Evolutionary conservation across 2,113 vertebrate species (phyloP), one percentile per base, ranked within the genome.

Genomic region (Pleuronectes platessa): DNA sequence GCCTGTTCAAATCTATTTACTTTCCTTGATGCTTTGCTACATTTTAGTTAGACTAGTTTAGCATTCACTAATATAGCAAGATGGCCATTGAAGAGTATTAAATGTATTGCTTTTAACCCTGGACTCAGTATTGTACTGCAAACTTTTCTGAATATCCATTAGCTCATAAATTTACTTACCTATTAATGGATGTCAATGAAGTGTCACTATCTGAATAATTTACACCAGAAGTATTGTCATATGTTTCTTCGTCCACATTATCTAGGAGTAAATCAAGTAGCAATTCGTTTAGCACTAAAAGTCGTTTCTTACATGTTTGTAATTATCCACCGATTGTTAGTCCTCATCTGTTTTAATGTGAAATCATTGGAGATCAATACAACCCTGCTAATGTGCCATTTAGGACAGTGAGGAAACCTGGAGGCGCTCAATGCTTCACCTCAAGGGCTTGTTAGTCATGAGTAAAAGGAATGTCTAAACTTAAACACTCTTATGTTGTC

Each of bases 361-460:
- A 85, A 67, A 78, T 71, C 40, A 65, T 49, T 74, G 59, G 40
- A 69, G 58, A 81, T 83, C 76, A 80, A 62, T 80, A 53, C 37
- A 18, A 8, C 8, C 23, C 13, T 81, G 74, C 59, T 71, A 71
- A 75, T 26, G 54, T 37, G 40, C 3, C 26, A 49, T 60, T 53
- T n/a, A 31, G 31, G 74, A 72, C 35, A 62, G 35, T 20, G 14
- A 72, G 56, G 17, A 7, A 59, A 56, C 27, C 61, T 62, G 37
- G 21, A 62, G 47, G 27, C 14, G 20, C 47, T 54, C 14, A 68
- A 10, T 23, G 54, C 3, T 15, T 47, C 23, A 31, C 35, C 24
- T 27, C 7, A 62, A 26, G 14, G 18, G 5, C 26, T 26, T 35
- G 37, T 31, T 24, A 27, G 27, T 51, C 31, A 31, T 7, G n/a